Evolutionary conservation across 2,797 vertebrate genomes (phyloP), one percentile per base, ranked within the genome.

Genomic region (Sylvia borin): DNA sequence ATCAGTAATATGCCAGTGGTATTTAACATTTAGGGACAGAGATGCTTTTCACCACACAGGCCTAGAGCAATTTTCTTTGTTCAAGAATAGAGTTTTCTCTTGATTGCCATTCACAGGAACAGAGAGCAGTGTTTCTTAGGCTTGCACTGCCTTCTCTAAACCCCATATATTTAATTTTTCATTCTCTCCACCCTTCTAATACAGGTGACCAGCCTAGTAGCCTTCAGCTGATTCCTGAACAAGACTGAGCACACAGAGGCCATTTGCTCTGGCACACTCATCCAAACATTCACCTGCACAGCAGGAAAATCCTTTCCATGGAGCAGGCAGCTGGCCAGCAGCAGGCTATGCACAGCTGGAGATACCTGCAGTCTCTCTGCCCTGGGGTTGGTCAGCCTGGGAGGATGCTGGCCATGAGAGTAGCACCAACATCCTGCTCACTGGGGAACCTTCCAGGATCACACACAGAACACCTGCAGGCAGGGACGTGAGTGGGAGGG

Each of bases 1-100:
- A 77, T 70, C 88, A 83, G 61, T 93, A 83, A 71, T 70, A 91
- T 93, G 15, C 65, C 80, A 66, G 68, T 71, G 64, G 58, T 62
- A 80, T 89, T 95, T 96, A 94, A 71, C 94, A 90, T 73, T 95
- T 87, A 85, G 79, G 73, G 48, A 51, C 13, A 48, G 65, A 67
- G 71, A 10, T 55, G 40, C 75, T 95, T 95, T 72, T 84, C 58
- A 74, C 17, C 65, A 83, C 89, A 73, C 32, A 91, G 80, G 50
- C 68, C 65, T 85, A 92, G 34, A 90, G 36, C 1, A 31, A 68
- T 48, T 83, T 94, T 93, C 66, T n/a, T 40, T 36, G 20, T 68
- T 88, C 68, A 58, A 62, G 43, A 81, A 77, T 45, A 90, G n/a
- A 80, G 20, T 29, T 85, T 79, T 74, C 32, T 86, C 62, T 54